Conservation (phyloP, 1,140 invertebrate genomes). For the Drosophila takahashii region DNA sequence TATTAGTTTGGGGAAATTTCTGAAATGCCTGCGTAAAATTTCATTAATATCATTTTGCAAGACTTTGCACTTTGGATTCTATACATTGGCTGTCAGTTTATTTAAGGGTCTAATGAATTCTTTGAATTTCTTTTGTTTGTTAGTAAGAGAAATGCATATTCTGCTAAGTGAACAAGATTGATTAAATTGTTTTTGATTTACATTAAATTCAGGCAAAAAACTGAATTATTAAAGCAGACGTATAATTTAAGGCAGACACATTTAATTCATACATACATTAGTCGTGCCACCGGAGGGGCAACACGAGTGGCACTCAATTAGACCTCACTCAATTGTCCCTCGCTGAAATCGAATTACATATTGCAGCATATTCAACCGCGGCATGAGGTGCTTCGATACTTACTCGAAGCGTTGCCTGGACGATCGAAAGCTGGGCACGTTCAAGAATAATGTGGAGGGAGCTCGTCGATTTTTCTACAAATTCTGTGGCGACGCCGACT, state of each 20-base stretch:
- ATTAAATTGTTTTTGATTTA: too few relatives aligned
- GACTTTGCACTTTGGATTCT: too few relatives aligned
- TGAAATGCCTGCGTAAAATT: too few relatives aligned
- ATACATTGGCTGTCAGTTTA: too few relatives aligned
- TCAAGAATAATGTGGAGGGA: constrained; percentile 77
- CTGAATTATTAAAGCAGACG: not conserved
- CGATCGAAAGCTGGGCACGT: constrained; percentile 61
- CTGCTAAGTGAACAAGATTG: too few relatives aligned
- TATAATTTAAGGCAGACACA: not conserved
- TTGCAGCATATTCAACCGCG: constrained; percentile 77
- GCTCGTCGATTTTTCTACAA: constrained; percentile 76
- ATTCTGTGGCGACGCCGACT: constrained; percentile 72
- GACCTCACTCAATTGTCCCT: constrained; percentile 22
- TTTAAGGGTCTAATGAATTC: too few relatives aligned
- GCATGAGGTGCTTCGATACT: constrained; percentile 80
- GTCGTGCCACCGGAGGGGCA: constrained; percentile 1
- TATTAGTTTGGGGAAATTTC: too few relatives aligned
- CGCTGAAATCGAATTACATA: constrained; percentile 33
- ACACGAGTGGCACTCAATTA: constrained; percentile 30
- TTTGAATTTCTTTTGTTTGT: too few relatives aligned
- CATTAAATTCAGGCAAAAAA: not conserved
- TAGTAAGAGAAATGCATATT: too few relatives aligned
- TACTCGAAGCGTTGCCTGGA: constrained; percentile 72
- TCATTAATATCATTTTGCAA: too few relatives aligned
- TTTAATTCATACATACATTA: constrained; percentile 8